Conservation (phyloP, 2,113 vertebrate species). For the Gavialis gangeticus region DNA sequence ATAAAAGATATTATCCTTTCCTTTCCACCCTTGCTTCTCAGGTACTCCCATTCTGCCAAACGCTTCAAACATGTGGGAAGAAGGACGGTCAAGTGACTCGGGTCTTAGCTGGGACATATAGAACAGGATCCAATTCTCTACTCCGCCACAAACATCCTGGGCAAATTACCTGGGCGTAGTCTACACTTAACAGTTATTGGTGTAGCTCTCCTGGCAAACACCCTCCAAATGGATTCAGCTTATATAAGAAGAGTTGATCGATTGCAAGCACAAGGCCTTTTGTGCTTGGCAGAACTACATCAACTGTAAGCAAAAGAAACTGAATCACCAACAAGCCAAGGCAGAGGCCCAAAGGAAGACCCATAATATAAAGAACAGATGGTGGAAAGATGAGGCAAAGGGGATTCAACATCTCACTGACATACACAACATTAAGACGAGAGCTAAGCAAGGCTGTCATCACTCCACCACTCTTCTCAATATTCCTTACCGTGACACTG, state of each 20-base stretch:
- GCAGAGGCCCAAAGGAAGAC: too few relatives aligned
- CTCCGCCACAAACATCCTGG: not conserved
- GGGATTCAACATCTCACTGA: too few relatives aligned
- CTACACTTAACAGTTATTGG: not conserved
- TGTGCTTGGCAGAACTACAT: too few relatives aligned
- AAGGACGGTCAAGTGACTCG: rapidly evolving
- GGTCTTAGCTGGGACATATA: not conserved
- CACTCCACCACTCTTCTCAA: too few relatives aligned
- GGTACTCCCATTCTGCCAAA: not conserved
- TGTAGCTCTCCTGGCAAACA: not conserved
- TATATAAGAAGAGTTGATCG: not conserved
- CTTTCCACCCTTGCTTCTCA: slow-evolving; percentile 4
- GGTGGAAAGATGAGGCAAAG: too few relatives aligned
- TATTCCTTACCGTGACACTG: too few relatives aligned
- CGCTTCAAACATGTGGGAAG: not conserved
- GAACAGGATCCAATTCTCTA: not conserved
- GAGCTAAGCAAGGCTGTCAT: too few relatives aligned
- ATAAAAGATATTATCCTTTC: slow-evolving; percentile 18
- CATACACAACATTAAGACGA: too few relatives aligned
- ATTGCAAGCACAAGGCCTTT: too few relatives aligned
- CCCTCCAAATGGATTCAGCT: not conserved
- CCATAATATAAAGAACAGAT: too few relatives aligned
- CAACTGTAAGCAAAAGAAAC: too few relatives aligned
- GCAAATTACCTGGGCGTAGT: not conserved
- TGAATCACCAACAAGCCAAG: too few relatives aligned